phyloP scores from a whole-genome alignment of 2,888 invertebrate genomes.

The Acronicta leporina region DNA sequence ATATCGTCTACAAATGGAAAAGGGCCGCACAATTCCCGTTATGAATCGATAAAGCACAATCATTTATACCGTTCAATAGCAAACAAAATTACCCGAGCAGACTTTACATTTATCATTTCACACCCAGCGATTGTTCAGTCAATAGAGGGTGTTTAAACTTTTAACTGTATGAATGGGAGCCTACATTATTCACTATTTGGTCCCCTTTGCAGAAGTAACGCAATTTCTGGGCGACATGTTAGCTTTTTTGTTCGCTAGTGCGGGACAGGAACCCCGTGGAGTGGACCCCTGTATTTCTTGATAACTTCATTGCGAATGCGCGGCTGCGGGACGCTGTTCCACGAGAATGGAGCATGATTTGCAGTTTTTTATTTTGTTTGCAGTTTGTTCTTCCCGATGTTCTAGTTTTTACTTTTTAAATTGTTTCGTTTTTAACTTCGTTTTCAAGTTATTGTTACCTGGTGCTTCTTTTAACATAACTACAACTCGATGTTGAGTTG shows the following conservation, averaged over 20 bases:
- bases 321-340: slow-evolving; percentile 64
- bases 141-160: slow-evolving; percentile 85
- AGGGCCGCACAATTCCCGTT: slow-evolving; percentile 24
- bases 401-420: slow-evolving; percentile 23
- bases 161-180: slow-evolving; percentile 80
- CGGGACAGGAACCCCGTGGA: slow-evolving; percentile 70
- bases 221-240: slow-evolving; percentile 73
- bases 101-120: slow-evolving; percentile 77
- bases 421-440: slow-evolving; percentile 52
- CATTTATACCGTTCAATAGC: slow-evolving; percentile 52
- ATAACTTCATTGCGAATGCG: slow-evolving; percentile 85
- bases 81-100: slow-evolving; percentile 55
- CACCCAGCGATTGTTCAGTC: slow-evolving; percentile 77
- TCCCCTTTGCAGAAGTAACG: slow-evolving; percentile 72
- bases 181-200: slow-evolving; percentile 84
- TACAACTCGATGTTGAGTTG: no score
- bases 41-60: slow-evolving; percentile 40
- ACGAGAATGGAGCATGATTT: slow-evolving; percentile 66
- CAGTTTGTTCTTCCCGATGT: slow-evolving; percentile 25
- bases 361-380: slow-evolving; percentile 50
- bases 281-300: slow-evolving; percentile 75
- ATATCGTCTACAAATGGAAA: slow-evolving; percentile 13
- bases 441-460: slow-evolving; percentile 31
- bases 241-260: slow-evolving; percentile 72
- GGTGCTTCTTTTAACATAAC: background rate